Evolutionary conservation across 1,140 invertebrate species (phyloP).

Genomic region (Drosophila willistoni): DNA sequence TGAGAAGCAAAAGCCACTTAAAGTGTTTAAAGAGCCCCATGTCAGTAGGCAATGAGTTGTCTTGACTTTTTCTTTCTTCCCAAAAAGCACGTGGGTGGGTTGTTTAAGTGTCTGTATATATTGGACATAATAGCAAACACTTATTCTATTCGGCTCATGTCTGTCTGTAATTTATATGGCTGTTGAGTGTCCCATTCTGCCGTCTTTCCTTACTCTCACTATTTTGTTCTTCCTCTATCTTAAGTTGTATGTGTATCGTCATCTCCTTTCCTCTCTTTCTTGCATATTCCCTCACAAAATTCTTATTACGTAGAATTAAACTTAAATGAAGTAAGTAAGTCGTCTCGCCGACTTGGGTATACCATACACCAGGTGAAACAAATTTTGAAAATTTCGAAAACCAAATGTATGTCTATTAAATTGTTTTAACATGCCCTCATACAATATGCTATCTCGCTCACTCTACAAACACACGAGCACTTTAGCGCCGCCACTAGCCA

Average conservation of each 20-base stretch:
- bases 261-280: background rate
- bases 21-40: constrained; percentile 45
- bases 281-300: constrained; percentile 45
- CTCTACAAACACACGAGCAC: no score
- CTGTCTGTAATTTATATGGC: constrained; percentile 69
- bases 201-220: background rate
- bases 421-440: no score
- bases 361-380: no score
- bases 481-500: no score
- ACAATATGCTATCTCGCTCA: no score
- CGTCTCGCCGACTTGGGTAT: no score
- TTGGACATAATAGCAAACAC: constrained; percentile 64
- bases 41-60: constrained; percentile 39
- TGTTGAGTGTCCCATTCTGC: constrained; percentile 42
- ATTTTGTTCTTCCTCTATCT: background rate
- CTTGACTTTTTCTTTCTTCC: constrained; percentile 21
- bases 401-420: no score
- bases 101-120: constrained; percentile 38
- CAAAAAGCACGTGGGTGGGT: constrained; percentile 2
- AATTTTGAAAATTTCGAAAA: no score
- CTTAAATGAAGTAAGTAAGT: no score
- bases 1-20: constrained; percentile 45
- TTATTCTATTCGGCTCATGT: constrained; percentile 61
- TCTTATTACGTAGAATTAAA: constrained; percentile 77
- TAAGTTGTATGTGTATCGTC: background rate